Evolutionary conservation across 1,140 invertebrate genomes (phyloP), one percentile per base, ranked within the genome.

Genomic region (Temnothorax curvispinosus): DNA sequence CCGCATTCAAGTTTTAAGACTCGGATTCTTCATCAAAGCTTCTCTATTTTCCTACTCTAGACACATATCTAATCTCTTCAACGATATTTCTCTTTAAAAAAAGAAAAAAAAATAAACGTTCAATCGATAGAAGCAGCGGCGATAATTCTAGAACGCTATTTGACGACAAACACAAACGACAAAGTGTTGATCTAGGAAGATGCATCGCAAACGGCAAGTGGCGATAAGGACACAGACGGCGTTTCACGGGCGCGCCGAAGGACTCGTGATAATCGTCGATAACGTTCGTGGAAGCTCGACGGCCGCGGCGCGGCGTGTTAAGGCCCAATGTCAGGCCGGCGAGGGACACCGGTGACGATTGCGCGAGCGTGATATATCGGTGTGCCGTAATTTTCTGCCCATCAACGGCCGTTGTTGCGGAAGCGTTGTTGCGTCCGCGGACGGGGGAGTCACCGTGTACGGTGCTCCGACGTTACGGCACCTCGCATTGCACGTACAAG

Each of bases 241-340:
- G 50, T 58, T 71, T 81, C 50, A 81, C 62, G 64, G 77, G 35
- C 76, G 65, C 21, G 50, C 3, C 64, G 78, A 81, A 81, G 78
- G 62, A 81, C 65, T 81, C 21, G 65, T 2, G 78, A 81, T 81
- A 81, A 69, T 50, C 65, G 78, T 35, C 78, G 78, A 81, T 81
- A 81, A 62, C 58, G 44, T 32, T 69, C 5, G 50, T n/a, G 47
- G 64, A 52, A 27, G 35, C 47, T 21, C 38, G 38, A 52, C 74
- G 35, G 27, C 27, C n/a, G 21, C 27, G 52, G 21, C 27, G 52
- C 58, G 52, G 21, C 47, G 50, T 56, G 64, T 69, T 64, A 81
- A 81, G 77, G 64, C 21, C 64, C 35, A 56, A 81, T 54, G 77
- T 41, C 35, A 54, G 6, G 13, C 58, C 21, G 15, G 62, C 62